Percentiles rank a stretch among this genome's conserved stretches.
Evolutionary conservation across 2,888 invertebrate genomes (phyloP).

Genomic region (Argyresthia goedartella): DNA sequence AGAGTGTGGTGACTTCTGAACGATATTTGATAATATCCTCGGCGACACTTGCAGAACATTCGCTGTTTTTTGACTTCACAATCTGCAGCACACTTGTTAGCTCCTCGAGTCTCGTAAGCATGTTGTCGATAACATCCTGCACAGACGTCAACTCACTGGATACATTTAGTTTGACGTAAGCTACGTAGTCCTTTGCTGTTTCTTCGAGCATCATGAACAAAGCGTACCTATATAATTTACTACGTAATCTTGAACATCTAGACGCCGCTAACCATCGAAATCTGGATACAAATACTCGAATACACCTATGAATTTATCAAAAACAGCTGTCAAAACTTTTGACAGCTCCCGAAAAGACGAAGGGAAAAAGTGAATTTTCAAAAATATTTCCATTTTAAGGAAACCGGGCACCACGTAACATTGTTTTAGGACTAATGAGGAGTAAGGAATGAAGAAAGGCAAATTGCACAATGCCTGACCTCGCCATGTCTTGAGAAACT

Average conservation of each 20-base stretch:
- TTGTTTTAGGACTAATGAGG: not conserved
- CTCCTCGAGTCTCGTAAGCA: slow-evolving; percentile 76
- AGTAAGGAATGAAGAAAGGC: not conserved
- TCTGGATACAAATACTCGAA: slow-evolving; percentile 60
- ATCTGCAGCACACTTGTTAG: slow-evolving; percentile 73
- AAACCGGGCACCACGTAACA: not conserved
- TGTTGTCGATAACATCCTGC: slow-evolving; percentile 75
- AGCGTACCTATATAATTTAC: too few species aligned
- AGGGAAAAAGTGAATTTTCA: slow-evolving; percentile 41
- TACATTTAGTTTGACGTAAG: slow-evolving; percentile 67
- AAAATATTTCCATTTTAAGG: slow-evolving; percentile 40
- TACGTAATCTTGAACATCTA: not conserved
- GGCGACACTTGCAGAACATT: slow-evolving; percentile 54
- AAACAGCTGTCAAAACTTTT: slow-evolving; percentile 42
- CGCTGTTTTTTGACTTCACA: slow-evolving; percentile 59
- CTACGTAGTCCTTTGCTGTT: slow-evolving; percentile 64
- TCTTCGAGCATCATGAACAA: slow-evolving; percentile 60
- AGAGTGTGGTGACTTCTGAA: slow-evolving; percentile 61
- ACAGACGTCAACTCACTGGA: slow-evolving; percentile 69
- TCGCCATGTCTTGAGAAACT: not conserved
- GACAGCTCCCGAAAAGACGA: slow-evolving; percentile 39
- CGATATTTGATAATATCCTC: slow-evolving; percentile 66
- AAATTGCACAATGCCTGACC: not conserved
- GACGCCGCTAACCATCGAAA: slow-evolving; percentile 37
- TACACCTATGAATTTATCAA: slow-evolving; percentile 42